phyloP scores from a whole-genome alignment of 2,888 invertebrate genomes.

The Eumerus sabulonum region DNA sequence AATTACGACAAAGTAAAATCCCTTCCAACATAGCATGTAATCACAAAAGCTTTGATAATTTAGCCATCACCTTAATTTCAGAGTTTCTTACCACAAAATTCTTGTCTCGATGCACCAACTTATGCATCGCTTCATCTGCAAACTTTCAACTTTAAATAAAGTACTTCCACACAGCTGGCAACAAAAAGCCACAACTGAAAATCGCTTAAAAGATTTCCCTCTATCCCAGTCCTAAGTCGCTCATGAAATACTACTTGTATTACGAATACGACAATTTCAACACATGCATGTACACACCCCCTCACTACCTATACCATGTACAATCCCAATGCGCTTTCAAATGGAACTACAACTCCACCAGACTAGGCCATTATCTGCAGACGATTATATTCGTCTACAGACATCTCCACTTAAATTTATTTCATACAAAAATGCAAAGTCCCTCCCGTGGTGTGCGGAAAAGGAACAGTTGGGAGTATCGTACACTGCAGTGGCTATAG shows the following conservation, averaged over 20 bases:
- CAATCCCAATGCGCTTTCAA: conserved; percentile 13
- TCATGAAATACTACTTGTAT: conserved; percentile 16
- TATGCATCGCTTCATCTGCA: conserved; percentile 25
- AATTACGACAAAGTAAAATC: too few species aligned
- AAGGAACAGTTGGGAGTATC: not conserved
- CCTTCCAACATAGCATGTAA: not conserved
- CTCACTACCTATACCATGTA: not conserved
- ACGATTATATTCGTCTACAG: conserved; percentile 63
- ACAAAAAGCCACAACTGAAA: conserved; percentile 40
- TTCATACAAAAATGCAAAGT: conserved; percentile 14
- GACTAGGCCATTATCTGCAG: conserved; percentile 66
- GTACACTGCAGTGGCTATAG: conserved; percentile 12
- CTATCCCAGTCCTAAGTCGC: not conserved
- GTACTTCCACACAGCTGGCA: conserved; percentile 47
- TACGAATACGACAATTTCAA: conserved; percentile 1
- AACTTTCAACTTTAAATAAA: conserved; percentile 57
- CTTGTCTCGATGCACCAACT: conserved; percentile 3
- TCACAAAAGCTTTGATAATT: conserved; percentile 20
- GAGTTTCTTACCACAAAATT: conserved; percentile 25
- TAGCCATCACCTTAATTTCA: conserved; percentile 28
- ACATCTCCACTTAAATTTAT: conserved; percentile 44
- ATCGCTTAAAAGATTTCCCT: conserved; percentile 22
- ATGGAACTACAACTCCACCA: conserved; percentile 23
- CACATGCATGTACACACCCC: not conserved
- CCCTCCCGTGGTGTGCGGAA: not conserved